Base-by-base conservation (phyloP, 2,113 vertebrate genomes). In the Menidia beryllina region DNA sequence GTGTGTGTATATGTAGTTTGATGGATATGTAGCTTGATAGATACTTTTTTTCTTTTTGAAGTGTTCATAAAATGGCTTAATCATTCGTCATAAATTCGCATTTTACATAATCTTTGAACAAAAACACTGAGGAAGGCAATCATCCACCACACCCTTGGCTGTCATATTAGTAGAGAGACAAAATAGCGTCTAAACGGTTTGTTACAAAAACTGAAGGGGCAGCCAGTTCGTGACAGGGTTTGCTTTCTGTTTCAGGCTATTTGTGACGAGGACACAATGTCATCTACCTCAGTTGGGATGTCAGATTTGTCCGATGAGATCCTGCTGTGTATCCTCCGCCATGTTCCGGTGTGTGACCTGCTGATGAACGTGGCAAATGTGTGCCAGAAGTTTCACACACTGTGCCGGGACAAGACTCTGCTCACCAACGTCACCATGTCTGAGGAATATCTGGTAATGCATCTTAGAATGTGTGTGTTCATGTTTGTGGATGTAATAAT, bases 291-390 rank as follows among this genome's bases (percentile, higher is more conserved):
- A 0, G 83, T 95, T 78, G 94, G 95, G 62, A 92, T 98, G 78
- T 95, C 95, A 2, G 96, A 95, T 63, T 95, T 99, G 75, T 98
- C 97, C 0, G 97, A 99, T 24, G 97, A 99, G 90, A 97, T 99
- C 81, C 92, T 99, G 50, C 83, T 99, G 76, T 95, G 96, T 80
- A 97, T 98, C 79, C 94, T 99, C 73, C 94, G 93, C 55, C 94
- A 95, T 0, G 87, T 98, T 26, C 95, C 97, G 19, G 94, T 95
- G 81, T 95, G 92, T 6, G 96, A 98, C 91, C 90, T 98, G 65
- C 88, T 98, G 53, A 82, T 94, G 60, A 98, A 92, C 0, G 96
- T 99, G 76, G 93, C 94, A 23, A 93, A 80, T 2, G 95, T 95
- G 70, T 97, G 96, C 91, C 94, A 93, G 68, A 98, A 97, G 85